Evolutionary conservation across 1,140 invertebrate genomes (phyloP).

Genomic region (Heliconius himera): DNA sequence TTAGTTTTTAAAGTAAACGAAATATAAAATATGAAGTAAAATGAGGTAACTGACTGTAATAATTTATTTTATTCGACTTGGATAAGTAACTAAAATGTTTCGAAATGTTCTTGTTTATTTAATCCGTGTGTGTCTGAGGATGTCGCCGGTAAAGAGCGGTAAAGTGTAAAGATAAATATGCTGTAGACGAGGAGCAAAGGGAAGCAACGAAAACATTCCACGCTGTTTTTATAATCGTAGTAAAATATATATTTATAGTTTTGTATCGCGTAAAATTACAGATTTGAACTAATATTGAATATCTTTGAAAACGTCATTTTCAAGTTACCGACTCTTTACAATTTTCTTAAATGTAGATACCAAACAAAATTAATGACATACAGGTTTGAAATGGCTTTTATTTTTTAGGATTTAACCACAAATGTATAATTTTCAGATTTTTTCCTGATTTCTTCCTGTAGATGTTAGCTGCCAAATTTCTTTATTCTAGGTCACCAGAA

Average conservation of each 20-base stretch:
- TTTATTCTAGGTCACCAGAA: too few species aligned
- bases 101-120: background rate
- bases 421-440: too few species aligned
- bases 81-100: background rate
- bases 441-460: too few species aligned
- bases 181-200: background rate
- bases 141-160: constrained; percentile 19
- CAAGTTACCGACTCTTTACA: too few species aligned
- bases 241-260: background rate
- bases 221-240: background rate
- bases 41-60: background rate
- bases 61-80: background rate
- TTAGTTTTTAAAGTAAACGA: background rate
- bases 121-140: constrained; percentile 8
- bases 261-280: background rate
- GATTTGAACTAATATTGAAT: too few species aligned
- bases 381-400: too few species aligned
- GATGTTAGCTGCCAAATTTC: too few species aligned
- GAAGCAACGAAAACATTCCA: background rate
- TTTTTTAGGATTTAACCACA: too few species aligned
- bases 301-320: too few species aligned
- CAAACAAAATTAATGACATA: too few species aligned
- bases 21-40: background rate
- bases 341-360: too few species aligned
- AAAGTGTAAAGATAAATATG: constrained; percentile 19